phyloP scores from a whole-genome alignment of 2,113 vertebrate species.

The Centropus unirufus region DNA sequence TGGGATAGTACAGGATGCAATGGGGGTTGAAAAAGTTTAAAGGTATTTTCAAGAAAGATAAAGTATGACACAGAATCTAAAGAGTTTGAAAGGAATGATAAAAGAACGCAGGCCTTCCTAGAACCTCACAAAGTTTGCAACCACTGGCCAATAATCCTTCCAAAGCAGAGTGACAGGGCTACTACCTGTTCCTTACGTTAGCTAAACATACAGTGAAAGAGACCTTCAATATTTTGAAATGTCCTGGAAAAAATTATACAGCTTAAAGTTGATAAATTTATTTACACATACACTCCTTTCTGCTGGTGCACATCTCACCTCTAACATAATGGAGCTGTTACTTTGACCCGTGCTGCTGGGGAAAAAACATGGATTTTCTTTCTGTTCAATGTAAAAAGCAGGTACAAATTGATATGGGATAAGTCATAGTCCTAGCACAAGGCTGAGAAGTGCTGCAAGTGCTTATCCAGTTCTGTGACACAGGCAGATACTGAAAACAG shows the following conservation, averaged over 20 bases:
- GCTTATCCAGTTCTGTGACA: not conserved
- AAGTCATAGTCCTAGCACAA: not conserved
- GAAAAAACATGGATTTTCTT: not conserved
- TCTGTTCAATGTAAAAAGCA: not conserved
- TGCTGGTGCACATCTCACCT: accelerated
- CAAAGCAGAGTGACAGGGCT: not conserved
- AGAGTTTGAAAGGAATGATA: not conserved
- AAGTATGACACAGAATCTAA: not conserved
- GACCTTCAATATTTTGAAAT: not conserved
- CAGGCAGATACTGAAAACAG: not conserved
- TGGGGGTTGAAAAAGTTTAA: not conserved
- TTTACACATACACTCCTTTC: not conserved
- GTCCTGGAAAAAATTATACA: not conserved
- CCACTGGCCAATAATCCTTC: not conserved
- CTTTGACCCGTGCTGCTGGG: not conserved
- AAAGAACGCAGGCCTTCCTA: not conserved
- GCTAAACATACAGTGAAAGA: not conserved
- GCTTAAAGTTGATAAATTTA: not conserved
- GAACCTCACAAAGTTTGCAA: not conserved
- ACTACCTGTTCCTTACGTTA: not conserved
- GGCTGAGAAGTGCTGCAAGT: not conserved
- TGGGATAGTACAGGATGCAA: not conserved
- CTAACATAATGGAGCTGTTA: not conserved
- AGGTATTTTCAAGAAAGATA: not conserved
- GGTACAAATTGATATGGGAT: not conserved